These are phyloP conservation scores for Thereuonema tuberculata DNA, from an alignment of 1,140 invertebrate species.

Conservation along the genomic window DNA sequence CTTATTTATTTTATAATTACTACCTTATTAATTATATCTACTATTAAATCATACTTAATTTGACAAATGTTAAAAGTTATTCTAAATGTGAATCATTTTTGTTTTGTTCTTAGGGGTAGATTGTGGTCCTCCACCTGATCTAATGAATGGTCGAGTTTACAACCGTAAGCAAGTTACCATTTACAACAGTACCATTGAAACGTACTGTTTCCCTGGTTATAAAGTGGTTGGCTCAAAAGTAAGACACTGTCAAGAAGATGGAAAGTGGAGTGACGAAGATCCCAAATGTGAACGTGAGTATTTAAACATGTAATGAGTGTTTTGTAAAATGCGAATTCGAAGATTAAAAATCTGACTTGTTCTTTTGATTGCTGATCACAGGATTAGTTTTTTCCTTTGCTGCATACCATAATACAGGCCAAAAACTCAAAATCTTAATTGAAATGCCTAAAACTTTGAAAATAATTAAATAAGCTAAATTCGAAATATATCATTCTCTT, in stretches of 20 bases:
- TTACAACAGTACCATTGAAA: slow-evolving; percentile 67
- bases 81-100: too few relatives aligned
- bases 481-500: too few relatives aligned
- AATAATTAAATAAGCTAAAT: too few relatives aligned
- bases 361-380: too few relatives aligned
- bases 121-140: slow-evolving; percentile 56
- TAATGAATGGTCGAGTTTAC: slow-evolving; percentile 72
- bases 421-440: too few relatives aligned
- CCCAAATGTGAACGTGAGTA: slow-evolving; percentile 51
- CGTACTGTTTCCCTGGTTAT: slow-evolving; percentile 72
- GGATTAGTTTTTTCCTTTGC: too few relatives aligned
- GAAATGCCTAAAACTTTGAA: too few relatives aligned
- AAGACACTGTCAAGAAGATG: slow-evolving; percentile 64
- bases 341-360: slow-evolving; percentile 6
- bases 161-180: slow-evolving; percentile 66
- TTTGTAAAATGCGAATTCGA: slow-evolving; percentile 3
- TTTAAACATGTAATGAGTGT: slow-evolving; percentile 11
- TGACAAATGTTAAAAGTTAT: too few relatives aligned
- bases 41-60: too few relatives aligned
- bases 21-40: too few relatives aligned
- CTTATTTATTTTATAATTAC: too few relatives aligned
- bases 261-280: slow-evolving; percentile 67
- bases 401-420: too few relatives aligned
- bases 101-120: slow-evolving; percentile 48
- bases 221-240: slow-evolving; percentile 64